Conservation (phyloP, 2,797 vertebrate species). For the Gorsachius magnificus region DNA sequence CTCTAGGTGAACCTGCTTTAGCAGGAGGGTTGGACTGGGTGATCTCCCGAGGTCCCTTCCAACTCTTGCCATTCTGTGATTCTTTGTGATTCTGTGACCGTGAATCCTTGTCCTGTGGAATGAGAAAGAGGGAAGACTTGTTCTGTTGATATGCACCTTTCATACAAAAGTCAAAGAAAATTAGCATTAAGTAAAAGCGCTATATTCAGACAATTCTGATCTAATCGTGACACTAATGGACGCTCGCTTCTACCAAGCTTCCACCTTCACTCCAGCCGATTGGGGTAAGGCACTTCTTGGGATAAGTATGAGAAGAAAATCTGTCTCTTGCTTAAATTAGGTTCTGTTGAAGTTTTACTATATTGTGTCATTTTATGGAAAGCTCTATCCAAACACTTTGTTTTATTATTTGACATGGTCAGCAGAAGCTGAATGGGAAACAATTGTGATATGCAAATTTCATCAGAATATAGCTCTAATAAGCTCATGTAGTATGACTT, state of each 20-base stretch:
- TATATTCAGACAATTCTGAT: neutral
- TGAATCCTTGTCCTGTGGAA: neutral
- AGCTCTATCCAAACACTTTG: neutral
- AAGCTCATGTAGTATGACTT: neutral
- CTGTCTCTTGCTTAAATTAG: neutral
- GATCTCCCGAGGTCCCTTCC: no score
- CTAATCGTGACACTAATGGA: neutral
- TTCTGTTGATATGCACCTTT: neutral
- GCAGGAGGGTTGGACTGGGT: no score
- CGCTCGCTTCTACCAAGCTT: neutral
- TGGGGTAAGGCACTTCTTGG: neutral
- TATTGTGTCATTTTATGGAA: neutral
- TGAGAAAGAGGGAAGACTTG: neutral
- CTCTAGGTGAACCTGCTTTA: no score
- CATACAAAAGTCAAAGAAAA: neutral
- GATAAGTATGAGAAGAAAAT: neutral
- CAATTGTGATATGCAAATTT: neutral
- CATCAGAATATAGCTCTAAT: neutral
- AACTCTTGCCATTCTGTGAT: no score
- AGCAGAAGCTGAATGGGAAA: neutral
- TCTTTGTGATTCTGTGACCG: neutral
- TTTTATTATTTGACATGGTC: neutral
- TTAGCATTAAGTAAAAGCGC: neutral
- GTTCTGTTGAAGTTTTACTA: neutral
- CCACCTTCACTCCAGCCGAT: neutral